phyloP scores from a whole-genome alignment of 92 coral and sea anemone genomes.

The Pocillopora grandis region DNA sequence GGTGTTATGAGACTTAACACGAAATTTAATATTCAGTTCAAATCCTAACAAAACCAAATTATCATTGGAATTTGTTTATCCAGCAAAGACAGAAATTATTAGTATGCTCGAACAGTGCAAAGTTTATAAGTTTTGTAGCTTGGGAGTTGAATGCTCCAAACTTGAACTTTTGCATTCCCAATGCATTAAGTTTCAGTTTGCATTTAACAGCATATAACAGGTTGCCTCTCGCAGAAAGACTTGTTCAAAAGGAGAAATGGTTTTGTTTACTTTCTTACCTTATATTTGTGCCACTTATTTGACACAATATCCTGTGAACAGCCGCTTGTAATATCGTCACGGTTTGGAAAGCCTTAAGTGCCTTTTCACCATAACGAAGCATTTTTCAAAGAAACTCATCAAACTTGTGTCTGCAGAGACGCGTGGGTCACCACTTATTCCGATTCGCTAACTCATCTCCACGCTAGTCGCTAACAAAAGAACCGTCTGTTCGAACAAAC shows the following conservation, averaged over 20 bases:
- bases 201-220: too few species aligned
- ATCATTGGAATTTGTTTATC: too few species aligned
- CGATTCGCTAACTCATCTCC: conserved; percentile 10
- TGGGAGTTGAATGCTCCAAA: too few species aligned
- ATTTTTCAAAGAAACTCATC: conserved; percentile 18
- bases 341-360: conserved; percentile 25
- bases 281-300: neutral
- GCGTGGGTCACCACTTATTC: conserved; percentile 23
- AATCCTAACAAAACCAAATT: too few species aligned
- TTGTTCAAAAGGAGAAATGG: neutral
- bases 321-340: neutral
- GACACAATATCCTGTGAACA: neutral
- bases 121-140: too few species aligned
- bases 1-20: too few species aligned
- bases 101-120: too few species aligned
- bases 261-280: conserved; percentile 26
- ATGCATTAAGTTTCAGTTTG: too few species aligned
- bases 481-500: conserved; percentile 11
- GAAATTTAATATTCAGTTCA: too few species aligned
- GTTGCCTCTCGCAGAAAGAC: too few species aligned
- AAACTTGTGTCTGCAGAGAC: conserved; percentile 14
- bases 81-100: too few species aligned
- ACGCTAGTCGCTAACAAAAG: conserved; percentile 16
- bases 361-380: neutral
- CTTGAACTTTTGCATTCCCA: too few species aligned